phyloP scores from a whole-genome alignment of 2,888 invertebrate genomes.

The Xiphydria camelus region DNA sequence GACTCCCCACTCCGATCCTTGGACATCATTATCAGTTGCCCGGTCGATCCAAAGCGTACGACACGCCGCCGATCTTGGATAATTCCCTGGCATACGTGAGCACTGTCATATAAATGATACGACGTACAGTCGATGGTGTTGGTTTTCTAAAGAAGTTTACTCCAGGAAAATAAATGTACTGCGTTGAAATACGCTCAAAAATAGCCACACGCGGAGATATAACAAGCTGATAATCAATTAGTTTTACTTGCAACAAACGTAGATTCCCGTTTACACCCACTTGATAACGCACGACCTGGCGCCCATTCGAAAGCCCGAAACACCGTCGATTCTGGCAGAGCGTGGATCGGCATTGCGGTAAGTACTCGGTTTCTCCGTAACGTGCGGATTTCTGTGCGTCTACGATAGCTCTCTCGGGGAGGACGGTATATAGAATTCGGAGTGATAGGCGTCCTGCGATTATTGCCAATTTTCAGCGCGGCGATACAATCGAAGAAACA shows the following conservation, averaged over 20 bases:
- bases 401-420: no score
- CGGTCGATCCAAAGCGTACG: constrained; percentile 57
- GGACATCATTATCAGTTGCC: constrained; percentile 65
- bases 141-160: constrained; percentile 8
- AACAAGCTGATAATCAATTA: no score
- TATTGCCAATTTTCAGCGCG: no score
- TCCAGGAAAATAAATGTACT: constrained; percentile 1
- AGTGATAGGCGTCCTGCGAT: no score
- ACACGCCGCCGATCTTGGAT: constrained; percentile 63
- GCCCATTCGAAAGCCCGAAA: constrained; percentile 63
- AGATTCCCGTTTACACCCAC: constrained; percentile 74
- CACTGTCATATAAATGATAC: no score
- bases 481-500: no score
- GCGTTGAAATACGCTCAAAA: no score
- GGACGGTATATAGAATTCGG: no score
- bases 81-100: constrained; percentile 64
- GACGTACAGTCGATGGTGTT: constrained; percentile 4
- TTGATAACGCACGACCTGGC: constrained; percentile 65
- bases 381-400: no score
- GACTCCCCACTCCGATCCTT: constrained; percentile 63
- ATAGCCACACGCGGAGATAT: no score
- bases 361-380: no score
- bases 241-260: no score
- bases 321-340: constrained; percentile 52
- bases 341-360: not conserved